These are phyloP conservation scores for Tachysurus vachellii DNA, from an alignment of 2,113 vertebrate genomes.

Conservation along the genomic window DNA sequence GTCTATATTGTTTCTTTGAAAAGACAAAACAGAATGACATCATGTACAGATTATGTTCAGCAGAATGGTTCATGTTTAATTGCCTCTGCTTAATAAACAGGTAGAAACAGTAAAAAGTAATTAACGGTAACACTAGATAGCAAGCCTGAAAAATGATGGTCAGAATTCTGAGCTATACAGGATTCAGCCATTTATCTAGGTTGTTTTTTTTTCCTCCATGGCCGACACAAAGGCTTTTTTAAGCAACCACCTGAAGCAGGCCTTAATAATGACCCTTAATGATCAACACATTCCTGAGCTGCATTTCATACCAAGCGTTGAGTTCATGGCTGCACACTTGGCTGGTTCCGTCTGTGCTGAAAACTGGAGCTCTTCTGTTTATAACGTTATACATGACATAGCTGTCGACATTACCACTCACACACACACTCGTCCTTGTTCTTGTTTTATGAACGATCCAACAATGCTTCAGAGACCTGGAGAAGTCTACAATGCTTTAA, in stretches of 20 bases:
- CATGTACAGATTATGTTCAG: too few relatives aligned
- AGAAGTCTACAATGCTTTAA: background rate
- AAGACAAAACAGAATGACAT: background rate
- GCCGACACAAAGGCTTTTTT: constrained; percentile 67
- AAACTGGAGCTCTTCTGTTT: constrained; percentile 61
- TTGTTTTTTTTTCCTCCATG: constrained; percentile 18
- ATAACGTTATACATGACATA: constrained; percentile 38
- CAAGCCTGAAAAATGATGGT: constrained; percentile 26
- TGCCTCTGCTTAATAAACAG: background rate
- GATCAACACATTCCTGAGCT: constrained; percentile 71
- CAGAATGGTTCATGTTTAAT: background rate
- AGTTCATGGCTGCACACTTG: constrained; percentile 52
- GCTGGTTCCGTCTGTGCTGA: constrained; percentile 48
- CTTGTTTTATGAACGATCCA: background rate
- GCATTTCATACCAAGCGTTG: constrained; percentile 68
- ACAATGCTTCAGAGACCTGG: background rate
- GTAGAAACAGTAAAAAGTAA: background rate
- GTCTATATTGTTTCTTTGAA: background rate
- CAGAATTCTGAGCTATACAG: constrained; percentile 45
- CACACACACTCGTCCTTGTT: constrained; percentile 2
- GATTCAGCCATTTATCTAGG: constrained; percentile 47
- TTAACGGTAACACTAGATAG: constrained; percentile 24
- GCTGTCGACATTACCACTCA: background rate
- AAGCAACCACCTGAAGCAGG: constrained; percentile 64
- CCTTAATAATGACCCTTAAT: constrained; percentile 55